A percentile compares a stretch with the other conserved stretches of the same genome.
Conservation (phyloP, 2,113 vertebrate genomes). For the Agapornis roseicollis region DNA sequence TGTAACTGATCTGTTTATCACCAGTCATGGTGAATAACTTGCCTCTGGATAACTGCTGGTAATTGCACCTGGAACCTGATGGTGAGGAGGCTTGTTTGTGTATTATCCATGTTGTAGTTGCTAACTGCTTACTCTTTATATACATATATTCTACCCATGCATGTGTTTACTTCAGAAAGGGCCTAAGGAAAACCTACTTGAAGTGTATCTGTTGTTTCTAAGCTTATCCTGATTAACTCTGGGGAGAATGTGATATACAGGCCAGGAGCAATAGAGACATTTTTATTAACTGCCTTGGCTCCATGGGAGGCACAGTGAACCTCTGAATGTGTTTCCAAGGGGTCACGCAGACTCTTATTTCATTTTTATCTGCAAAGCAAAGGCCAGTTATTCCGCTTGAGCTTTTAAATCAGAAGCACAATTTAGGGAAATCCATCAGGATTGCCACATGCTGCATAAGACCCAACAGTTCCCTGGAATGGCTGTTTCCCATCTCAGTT, state of each 20-base stretch:
- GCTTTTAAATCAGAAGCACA: background rate
- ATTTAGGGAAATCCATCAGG: background rate
- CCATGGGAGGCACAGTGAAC: background rate
- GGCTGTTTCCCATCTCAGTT: background rate
- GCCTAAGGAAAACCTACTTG: background rate
- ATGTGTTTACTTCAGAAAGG: background rate
- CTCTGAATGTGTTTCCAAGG: background rate
- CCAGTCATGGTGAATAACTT: background rate
- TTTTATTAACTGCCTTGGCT: background rate
- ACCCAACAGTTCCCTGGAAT: background rate
- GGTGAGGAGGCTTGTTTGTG: background rate
- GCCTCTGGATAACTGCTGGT: background rate
- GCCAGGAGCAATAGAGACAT: background rate
- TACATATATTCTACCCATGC: background rate
- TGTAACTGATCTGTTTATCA: background rate
- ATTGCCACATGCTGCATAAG: background rate
- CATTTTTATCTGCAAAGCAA: background rate
- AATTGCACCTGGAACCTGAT: background rate
- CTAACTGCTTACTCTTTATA: background rate
- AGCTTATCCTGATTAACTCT: background rate
- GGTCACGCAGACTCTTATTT: background rate
- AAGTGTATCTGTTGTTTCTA: background rate
- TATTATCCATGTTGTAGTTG: background rate
- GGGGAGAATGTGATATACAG: fast-evolving
- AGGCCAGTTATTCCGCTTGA: background rate